These are phyloP conservation scores for Chaitophorus viminalis DNA, from an alignment of 2,888 invertebrate species.

Conservation along the genomic window DNA sequence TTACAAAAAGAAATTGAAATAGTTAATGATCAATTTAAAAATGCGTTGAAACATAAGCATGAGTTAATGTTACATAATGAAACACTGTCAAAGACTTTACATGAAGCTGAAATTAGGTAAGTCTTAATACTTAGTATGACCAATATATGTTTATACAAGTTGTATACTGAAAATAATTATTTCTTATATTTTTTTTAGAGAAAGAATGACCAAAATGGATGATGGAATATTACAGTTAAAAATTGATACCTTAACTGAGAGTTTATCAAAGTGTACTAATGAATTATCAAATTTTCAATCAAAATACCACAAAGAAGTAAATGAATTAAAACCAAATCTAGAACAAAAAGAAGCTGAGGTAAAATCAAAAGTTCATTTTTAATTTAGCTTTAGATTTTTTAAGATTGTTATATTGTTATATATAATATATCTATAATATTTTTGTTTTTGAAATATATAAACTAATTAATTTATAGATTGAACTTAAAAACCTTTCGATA, in stretches of 20 bases:
- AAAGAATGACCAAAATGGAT: constrained; percentile 49
- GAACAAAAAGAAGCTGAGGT: constrained; percentile 52
- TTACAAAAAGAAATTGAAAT: constrained; percentile 61
- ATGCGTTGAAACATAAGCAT: constrained; percentile 47
- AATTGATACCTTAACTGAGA: constrained; percentile 38
- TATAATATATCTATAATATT: too few relatives aligned
- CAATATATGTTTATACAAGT: too few relatives aligned
- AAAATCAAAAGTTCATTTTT: neutral
- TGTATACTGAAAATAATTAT: neutral
- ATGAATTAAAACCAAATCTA: constrained; percentile 53
- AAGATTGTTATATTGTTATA: neutral
- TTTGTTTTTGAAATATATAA: too few relatives aligned
- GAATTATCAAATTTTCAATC: constrained; percentile 37
- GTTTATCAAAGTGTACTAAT: constrained; percentile 25
- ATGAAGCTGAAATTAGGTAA: constrained; percentile 49
- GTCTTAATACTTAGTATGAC: too few relatives aligned
- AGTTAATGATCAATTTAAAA: constrained; percentile 54
- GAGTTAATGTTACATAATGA: constrained; percentile 47
- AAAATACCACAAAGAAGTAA: constrained; percentile 49
- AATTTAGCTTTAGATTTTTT: neutral
- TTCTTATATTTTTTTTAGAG: neutral
- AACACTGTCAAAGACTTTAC: constrained; percentile 40
- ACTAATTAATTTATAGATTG: too few relatives aligned
- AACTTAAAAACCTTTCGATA: too few relatives aligned
- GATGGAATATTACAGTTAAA: constrained; percentile 48